phyloP scores from a whole-genome alignment of 2,797 vertebrate species.

The Sebastes vulpes region DNA sequence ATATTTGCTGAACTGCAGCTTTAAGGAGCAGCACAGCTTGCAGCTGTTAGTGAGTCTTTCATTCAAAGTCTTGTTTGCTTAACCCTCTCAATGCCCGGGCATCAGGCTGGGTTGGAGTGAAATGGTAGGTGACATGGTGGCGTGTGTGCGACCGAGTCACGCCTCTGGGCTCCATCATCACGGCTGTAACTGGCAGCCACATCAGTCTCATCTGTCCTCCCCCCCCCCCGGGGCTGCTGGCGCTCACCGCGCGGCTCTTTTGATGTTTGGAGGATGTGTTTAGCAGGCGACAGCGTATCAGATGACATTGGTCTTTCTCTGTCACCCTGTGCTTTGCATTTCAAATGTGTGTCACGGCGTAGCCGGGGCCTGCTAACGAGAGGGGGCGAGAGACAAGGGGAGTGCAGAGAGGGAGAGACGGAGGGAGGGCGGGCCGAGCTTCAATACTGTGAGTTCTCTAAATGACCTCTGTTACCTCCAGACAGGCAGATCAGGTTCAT shows the following conservation, averaged over 20 bases:
- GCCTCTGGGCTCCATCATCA: conserved; percentile 34
- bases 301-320: conserved; percentile 73
- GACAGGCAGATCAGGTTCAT: conserved; percentile 50
- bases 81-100: background rate
- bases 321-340: conserved; percentile 77
- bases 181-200: conserved; percentile 35
- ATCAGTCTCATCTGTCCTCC: conserved; percentile 49
- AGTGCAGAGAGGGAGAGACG: background rate
- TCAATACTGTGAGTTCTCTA: conserved; percentile 24
- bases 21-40: background rate
- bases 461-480: conserved; percentile 49
- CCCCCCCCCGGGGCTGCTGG: conserved; percentile 8
- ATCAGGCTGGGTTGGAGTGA: background rate
- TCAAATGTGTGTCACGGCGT: conserved; percentile 72
- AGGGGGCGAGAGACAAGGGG: conserved; percentile 4
- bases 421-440: background rate
- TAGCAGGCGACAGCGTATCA: conserved; percentile 77
- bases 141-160: conserved; percentile 7
- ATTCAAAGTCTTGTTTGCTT: background rate
- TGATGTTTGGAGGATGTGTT: conserved; percentile 78
- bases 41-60: background rate
- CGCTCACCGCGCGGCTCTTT: conserved; percentile 47
- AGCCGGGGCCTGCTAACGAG: conserved; percentile 28
- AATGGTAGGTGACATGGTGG: conserved; percentile 19
- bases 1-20: background rate